Evolutionary conservation across 2,797 vertebrate genomes (phyloP), one percentile per base, ranked within the genome.

Genomic region (Anguilla pacifica): DNA sequence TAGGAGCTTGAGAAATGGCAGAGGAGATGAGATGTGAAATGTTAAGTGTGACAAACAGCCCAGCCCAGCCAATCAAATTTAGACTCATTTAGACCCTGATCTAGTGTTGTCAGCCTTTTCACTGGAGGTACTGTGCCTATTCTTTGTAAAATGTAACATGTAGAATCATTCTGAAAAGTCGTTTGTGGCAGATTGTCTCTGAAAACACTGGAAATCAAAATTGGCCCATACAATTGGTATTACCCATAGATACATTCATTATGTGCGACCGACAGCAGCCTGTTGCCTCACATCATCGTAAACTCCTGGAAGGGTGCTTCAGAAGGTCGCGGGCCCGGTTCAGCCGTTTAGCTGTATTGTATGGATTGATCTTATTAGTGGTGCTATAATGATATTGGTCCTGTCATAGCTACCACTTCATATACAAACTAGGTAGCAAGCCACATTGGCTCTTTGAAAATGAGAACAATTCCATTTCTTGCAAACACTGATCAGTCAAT

Each of bases 1-100:
- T 22, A 15, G 87, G 67, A 83, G 83, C 46, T 49, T 72, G 70
- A 39, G 70, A 57, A 59, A 70, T 49, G 57, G 3, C 84, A 67
- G 59, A 64, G 49, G 84, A 85, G 22, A 85, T 43, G 61, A 85
- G 61, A 85, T 35, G 55, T 39, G 59, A 85, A 43, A 51, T 51
- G 79, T 82, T 49, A 82, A 51, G 28, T n/a, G 19, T 49, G 43
- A 51, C 17, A 82, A 46, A 82, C 43, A 51, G 74, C 74, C 74
- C 61, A 15, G 51, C 70, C 25, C 5, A 10, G 57, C 53, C 17
- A 28, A 84, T 84, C 83, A 19, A 84, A 84, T 31, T 57, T 10
- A 57, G 49, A 57, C 82, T 57, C 49, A 83, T 31, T 83, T 55
- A 22, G 43, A 25, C 46, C 19, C 25, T 46, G 4, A 28, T 82